Conservation (phyloP, 2,113 vertebrate genomes). For the Stegastes partitus region DNA sequence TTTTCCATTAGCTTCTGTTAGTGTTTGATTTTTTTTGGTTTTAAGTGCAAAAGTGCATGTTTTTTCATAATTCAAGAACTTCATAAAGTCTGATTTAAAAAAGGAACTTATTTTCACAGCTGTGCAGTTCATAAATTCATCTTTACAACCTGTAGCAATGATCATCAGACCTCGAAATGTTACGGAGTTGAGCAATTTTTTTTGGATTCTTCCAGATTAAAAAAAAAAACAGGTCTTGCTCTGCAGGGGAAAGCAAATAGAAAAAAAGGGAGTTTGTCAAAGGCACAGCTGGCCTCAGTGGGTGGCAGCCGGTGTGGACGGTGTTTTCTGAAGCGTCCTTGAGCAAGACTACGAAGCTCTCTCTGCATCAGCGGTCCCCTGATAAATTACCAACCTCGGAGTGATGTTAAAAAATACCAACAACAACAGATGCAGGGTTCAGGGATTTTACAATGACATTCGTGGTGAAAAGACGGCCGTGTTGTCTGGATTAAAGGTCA, state of each 20-base stretch:
- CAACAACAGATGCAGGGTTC: background rate
- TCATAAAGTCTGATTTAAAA: too few species aligned
- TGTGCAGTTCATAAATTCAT: too few species aligned
- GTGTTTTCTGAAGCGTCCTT: background rate
- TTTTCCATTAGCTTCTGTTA: too few species aligned
- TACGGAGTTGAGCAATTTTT: too few species aligned
- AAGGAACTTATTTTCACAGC: too few species aligned
- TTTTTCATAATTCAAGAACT: too few species aligned
- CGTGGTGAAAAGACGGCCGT: background rate
- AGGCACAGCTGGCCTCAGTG: slow-evolving; percentile 2
- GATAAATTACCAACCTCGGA: background rate
- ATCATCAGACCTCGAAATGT: too few species aligned
- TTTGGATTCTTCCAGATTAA: background rate
- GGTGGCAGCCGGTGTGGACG: background rate
- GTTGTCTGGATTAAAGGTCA: background rate
- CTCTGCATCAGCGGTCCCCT: background rate
- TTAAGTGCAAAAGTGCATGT: too few species aligned
- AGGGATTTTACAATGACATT: background rate
- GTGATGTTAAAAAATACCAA: background rate
- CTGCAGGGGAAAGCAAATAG: background rate
- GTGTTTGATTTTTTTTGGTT: too few species aligned
- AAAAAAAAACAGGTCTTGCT: background rate
- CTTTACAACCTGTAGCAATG: too few species aligned
- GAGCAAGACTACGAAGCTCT: background rate
- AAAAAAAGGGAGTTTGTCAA: background rate